These are phyloP conservation scores for Nycticorax nycticorax DNA, from an alignment of 2,113 vertebrate species.

Conservation along the genomic window DNA sequence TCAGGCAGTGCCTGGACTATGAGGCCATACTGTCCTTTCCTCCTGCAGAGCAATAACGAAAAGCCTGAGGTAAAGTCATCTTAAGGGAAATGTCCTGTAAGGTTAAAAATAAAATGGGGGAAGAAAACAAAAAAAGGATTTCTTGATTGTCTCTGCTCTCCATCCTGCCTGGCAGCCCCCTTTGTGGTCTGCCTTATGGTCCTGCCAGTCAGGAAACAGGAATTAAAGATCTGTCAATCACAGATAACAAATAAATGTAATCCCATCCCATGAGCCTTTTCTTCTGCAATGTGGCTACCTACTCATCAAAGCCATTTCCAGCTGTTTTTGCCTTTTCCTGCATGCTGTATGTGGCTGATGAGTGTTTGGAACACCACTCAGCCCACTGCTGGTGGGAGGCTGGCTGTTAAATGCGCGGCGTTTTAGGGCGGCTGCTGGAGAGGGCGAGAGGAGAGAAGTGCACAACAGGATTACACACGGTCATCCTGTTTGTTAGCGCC, in stretches of 20 bases:
- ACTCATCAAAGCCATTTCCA: not conserved
- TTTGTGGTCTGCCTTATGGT: not conserved
- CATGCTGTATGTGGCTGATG: not conserved
- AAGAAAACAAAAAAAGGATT: constrained; percentile 20
- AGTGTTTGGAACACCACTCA: not conserved
- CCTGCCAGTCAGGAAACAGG: constrained; percentile 42
- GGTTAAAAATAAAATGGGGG: constrained; percentile 39
- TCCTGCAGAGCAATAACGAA: not conserved
- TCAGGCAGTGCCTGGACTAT: not conserved
- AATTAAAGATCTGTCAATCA: constrained; percentile 51
- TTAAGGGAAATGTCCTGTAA: constrained; percentile 10
- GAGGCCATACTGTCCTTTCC: not conserved
- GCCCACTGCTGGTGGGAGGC: not conserved
- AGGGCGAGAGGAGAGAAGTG: not conserved
- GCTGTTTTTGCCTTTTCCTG: not conserved
- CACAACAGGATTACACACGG: not conserved
- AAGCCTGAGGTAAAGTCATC: not conserved
- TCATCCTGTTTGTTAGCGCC: constrained; percentile 31
- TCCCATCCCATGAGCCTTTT: not conserved
- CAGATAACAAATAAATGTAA: not conserved
- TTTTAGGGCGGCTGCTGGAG: not conserved
- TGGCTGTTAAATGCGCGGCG: rapidly evolving
- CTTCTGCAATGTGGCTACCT: not conserved
- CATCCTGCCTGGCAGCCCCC: constrained; percentile 37
- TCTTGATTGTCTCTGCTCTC: not conserved